Percentiles rank a stretch among this genome's conserved stretches.
Evolutionary conservation across 2,888 invertebrate species (phyloP).

Genomic region (Dusona sp.): DNA sequence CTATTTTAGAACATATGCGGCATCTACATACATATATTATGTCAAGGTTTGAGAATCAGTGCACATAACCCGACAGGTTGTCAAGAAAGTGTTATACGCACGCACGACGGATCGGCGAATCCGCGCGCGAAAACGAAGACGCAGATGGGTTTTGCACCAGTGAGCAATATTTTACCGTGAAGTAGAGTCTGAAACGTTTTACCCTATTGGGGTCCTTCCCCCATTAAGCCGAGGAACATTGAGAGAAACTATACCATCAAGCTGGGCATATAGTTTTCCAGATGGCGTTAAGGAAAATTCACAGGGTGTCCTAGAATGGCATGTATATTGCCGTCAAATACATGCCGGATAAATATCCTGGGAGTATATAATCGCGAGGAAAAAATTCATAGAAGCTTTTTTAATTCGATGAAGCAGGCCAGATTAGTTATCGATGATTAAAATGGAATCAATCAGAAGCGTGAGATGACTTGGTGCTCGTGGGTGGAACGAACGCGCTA

Average conservation of each 20-base stretch:
- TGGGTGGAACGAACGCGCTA: too few relatives aligned
- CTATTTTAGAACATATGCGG: neutral
- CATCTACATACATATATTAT: neutral
- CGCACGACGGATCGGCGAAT: conserved; percentile 17
- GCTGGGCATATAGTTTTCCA: conserved; percentile 5
- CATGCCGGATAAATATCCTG: too few relatives aligned
- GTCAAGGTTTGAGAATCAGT: conserved; percentile 39
- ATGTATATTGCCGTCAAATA: neutral
- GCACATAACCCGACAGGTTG: conserved; percentile 43
- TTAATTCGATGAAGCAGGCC: neutral
- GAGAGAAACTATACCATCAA: conserved; percentile 41
- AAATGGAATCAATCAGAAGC: too few relatives aligned
- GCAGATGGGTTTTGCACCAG: conserved; percentile 55
- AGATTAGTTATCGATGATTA: neutral
- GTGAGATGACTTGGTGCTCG: too few relatives aligned
- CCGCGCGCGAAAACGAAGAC: conserved; percentile 42
- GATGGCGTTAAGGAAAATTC: neutral
- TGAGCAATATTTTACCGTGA: conserved; percentile 48
- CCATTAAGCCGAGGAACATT: conserved; percentile 47
- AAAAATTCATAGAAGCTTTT: neutral
- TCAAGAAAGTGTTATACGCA: conserved; percentile 37
- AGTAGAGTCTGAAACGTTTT: conserved; percentile 37
- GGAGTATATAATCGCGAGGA: neutral
- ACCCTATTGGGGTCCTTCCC: conserved; percentile 34
- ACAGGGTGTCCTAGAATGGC: neutral